Evolutionary conservation across 2,888 invertebrate genomes (phyloP), one percentile per base, ranked within the genome.

Genomic region (Scelioninae gen. 2): DNA sequence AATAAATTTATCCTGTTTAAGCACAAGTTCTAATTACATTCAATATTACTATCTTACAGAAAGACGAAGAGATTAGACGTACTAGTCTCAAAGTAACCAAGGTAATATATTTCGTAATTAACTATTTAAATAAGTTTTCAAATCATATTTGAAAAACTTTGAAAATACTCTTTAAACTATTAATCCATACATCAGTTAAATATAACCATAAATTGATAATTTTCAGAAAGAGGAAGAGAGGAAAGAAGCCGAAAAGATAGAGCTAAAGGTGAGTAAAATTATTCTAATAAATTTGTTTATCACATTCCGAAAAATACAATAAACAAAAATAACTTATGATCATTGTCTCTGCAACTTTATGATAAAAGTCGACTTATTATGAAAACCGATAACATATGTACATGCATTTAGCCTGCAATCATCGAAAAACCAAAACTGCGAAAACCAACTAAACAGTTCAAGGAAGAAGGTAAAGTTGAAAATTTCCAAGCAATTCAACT

Each of bases 401-500:
- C 46, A 74, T 78, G 74, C 64, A 84, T 81, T 64, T 78, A 85
- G 85, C 80, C 80, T 79, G 82, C 81, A 69, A 81, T 82, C 76
- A 84, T 84, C 76, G 81, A 82, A 75, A 88, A 87, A 80, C 81
- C 79, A 75, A 86, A 86, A 80, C 81, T 81, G 68, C 87, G 89
- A 76, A 85, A 85, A 74, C 88, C 81, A 84, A 85, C 81, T 82
- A 88, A 82, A 79, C 76, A 78, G 82, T 52, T 53, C 67, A 53
- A 58, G 53, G 45, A 85, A 79, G 87, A 87, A 77, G 84, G 87
- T 79, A 86, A 87, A 84, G 84, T 87, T 81, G 90, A 89, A 83
- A 88, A 86, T 81, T 91, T 91, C 86, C 85, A 90, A 81, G 87
- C 86, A 76, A 85, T 91, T 77, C 89, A 90, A 82, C 88, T 91